Evolutionary conservation across 2,797 vertebrate species (phyloP), one percentile per base, ranked within the genome.

Genomic region (Brachyrhaphis roseni): DNA sequence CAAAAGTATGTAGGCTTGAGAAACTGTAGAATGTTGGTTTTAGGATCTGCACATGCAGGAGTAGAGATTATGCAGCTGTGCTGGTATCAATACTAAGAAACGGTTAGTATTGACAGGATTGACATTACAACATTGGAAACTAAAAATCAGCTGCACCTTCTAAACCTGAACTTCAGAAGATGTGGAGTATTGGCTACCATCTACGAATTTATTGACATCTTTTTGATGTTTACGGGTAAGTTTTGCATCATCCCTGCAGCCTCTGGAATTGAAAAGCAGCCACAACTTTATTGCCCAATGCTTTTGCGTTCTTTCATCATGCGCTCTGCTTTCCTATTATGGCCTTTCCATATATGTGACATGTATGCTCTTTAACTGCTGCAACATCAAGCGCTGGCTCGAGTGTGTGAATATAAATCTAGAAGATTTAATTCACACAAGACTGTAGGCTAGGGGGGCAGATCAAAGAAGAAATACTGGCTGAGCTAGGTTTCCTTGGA

Each of bases 221-320:
- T 82, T 68, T 75, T 80, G 8, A 82, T 79, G 75, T 85, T 81
- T 86, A 70, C 31, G 46, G 28, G 64, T 79, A 31, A 82, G 81
- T 83, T 70, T 51, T 70, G 1, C 1, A 10, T 16, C 46, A 53
- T 66, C 41, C 31, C 68, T 59, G 59, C 36, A 23, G 57, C 78
- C 16, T 82, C 34, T 75, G 39, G 64, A 4, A 12, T 43, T 43
- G 41, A 5, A 5, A 45, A 62, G 46, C 39, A 39, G 45, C 31
- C 57, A 75, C 36, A 66, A 28, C 77, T 12, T 72, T 62, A 39
- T 10, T 55, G 18, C 8, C 13, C 57, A 53, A 46, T 72, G 45
- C 28, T 77, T 31, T 79, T 11, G 36, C 26, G 82, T 46, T 51
- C 16, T 72, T 66, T 78, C 64, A 86, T 78, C 72, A 77, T 43